Evolutionary conservation across 2,888 invertebrate genomes (phyloP).

Genomic region (Ennomos fuscantarius): DNA sequence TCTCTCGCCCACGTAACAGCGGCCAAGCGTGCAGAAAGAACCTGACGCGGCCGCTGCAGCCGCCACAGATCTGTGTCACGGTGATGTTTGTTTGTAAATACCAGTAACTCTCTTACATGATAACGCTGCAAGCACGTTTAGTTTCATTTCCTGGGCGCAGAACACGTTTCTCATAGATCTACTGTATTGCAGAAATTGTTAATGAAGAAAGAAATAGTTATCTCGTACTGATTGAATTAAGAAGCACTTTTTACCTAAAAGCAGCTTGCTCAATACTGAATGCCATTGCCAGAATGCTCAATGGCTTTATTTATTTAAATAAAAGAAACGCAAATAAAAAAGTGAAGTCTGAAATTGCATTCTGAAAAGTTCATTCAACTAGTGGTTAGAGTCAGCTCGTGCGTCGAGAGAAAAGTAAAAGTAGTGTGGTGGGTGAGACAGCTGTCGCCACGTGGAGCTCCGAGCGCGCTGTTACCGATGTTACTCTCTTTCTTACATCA

Average conservation of each 20-base stretch:
- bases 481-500: slow-evolving; percentile 52
- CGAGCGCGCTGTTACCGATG: slow-evolving; percentile 22
- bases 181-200: not conserved
- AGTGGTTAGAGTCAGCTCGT: slow-evolving; percentile 37
- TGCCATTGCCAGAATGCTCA: too few relatives aligned
- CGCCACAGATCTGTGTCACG: slow-evolving; percentile 69
- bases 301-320: not conserved
- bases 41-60: slow-evolving; percentile 50
- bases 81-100: slow-evolving; percentile 79
- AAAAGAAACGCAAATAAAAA: slow-evolving; percentile 16
- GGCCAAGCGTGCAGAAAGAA: slow-evolving; percentile 55
- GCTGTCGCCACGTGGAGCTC: slow-evolving; percentile 53
- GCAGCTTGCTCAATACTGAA: too few relatives aligned
- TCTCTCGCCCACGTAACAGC: slow-evolving; percentile 71
- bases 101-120: slow-evolving; percentile 41
- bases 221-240: too few relatives aligned
- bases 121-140: slow-evolving; percentile 55
- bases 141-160: slow-evolving; percentile 48
- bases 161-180: slow-evolving; percentile 46
- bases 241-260: too few relatives aligned
- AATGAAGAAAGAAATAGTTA: not conserved
- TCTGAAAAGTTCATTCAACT: slow-evolving; percentile 40
- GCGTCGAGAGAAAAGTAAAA: slow-evolving; percentile 78
- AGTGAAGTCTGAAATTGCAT: slow-evolving; percentile 28
- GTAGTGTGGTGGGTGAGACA: slow-evolving; percentile 61